Base-by-base conservation (phyloP, 2,888 invertebrate species). In the Hipparchia semele region DNA sequence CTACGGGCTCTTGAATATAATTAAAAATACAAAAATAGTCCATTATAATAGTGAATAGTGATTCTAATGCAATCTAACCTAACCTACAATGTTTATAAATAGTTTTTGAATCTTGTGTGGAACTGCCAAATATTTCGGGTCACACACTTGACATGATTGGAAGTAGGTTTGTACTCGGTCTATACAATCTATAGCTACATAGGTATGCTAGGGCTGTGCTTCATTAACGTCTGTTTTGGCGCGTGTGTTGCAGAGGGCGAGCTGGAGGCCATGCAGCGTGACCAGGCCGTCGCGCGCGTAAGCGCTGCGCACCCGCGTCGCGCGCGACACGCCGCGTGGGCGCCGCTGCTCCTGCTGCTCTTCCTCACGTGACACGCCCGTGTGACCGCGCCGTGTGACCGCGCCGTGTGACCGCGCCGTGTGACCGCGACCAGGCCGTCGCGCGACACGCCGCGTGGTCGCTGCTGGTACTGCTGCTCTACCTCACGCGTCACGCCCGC, bases 181-280 rank as follows among this genome's bases (percentile, higher is more conserved):
- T 23, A 23, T 23, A 23, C 23, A 23, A 23, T 23, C 23, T 23
- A 23, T 23, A 23, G 23, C 23, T 23, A 23, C 23, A 23, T 23
- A 23, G 23, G 23, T 39, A 39, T 39, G 39, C 39, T 39, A 39
- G 23, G 23, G 23, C 23, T 23, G 23, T 39, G 2, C 39, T 39
- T 4, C 1, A 5, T 39, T 39, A 5, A 39, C 2, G 39, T 51
- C 6, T 23, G 13, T 23, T 7, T 6, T 46, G 46, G 23, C 12
- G 23, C 10, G 12, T 33, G 6, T 45, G n/a, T 61, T 0, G 13
- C 81, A 87, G 88, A 83, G 69, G 94, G 94, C 49, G 94, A 94
- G 81, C 92, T 93, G 81, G 96, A 96, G 84, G 95, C 95, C 74
- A 96, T 96, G 96, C 96, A 96, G 87, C 94, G 95, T 77, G 96